phyloP scores from a whole-genome alignment of 2,113 vertebrate species.

The Microcebus murinus region DNA sequence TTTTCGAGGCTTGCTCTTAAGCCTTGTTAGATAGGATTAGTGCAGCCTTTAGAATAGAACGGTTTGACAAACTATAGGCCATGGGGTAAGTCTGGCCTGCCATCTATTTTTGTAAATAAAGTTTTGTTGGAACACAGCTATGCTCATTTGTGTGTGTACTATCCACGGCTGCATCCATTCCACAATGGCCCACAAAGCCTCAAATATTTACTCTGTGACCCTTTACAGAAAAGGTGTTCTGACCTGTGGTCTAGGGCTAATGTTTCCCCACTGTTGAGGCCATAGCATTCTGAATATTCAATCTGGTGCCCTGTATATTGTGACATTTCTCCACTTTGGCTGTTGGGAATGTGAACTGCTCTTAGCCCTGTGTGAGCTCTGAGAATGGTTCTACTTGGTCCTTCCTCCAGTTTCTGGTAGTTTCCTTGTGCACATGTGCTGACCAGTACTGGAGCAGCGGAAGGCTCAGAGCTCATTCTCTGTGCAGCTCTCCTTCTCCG shows the following conservation, averaged over 20 bases:
- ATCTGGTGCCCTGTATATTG: not conserved
- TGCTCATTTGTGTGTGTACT: not conserved
- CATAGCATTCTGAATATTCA: not conserved
- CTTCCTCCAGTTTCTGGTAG: not conserved
- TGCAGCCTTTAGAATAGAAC: not conserved
- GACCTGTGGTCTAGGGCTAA: not conserved
- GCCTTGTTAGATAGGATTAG: not conserved
- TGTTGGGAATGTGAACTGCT: not conserved
- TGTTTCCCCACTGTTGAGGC: not conserved
- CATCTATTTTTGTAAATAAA: constrained; percentile 29
- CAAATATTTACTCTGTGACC: not conserved
- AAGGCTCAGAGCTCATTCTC: not conserved
- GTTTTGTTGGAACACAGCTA: not conserved
- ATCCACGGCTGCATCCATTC: not conserved
- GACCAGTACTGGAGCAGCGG: not conserved
- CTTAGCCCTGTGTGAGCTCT: not conserved
- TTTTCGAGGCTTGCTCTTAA: not conserved
- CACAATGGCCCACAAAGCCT: not conserved
- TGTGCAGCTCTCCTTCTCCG: not conserved
- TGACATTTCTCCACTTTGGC: not conserved
- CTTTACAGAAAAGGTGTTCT: not conserved
- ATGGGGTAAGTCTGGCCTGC: not conserved
- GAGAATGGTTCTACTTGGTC: not conserved
- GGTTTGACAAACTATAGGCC: not conserved
- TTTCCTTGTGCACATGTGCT: accelerated